phyloP scores from a whole-genome alignment of 1,140 invertebrate genomes.

The Sycophaga agraensis region DNA sequence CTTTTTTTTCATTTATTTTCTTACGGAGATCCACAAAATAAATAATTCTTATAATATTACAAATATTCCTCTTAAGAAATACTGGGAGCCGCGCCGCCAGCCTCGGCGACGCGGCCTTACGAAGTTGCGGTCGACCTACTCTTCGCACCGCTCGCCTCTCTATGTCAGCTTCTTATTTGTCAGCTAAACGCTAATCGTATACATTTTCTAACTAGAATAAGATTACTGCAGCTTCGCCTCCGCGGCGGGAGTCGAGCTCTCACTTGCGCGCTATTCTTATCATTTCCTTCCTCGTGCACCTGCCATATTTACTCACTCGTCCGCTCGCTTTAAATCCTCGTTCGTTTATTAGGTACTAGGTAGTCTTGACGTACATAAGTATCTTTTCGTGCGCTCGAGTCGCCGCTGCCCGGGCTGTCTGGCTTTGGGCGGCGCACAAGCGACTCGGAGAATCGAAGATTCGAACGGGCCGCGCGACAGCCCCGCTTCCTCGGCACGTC shows the following conservation, averaged over 20 bases:
- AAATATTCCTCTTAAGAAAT: constrained; percentile 56
- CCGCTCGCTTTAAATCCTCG: too few relatives aligned
- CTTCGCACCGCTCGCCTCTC: constrained; percentile 35
- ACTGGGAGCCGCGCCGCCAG: constrained; percentile 39
- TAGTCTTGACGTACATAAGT: constrained; percentile 31
- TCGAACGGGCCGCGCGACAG: too few relatives aligned
- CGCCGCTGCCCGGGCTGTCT: too few relatives aligned
- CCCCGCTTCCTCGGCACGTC: too few relatives aligned
- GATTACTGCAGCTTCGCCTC: constrained; percentile 46
- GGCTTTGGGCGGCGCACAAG: too few relatives aligned
- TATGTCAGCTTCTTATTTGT: constrained; percentile 39
- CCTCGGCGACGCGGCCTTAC: constrained; percentile 15
- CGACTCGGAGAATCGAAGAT: too few relatives aligned
- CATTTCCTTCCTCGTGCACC: neutral
- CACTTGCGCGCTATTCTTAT: constrained; percentile 1
- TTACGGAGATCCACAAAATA: constrained; percentile 56
- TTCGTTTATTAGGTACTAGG: constrained; percentile 26
- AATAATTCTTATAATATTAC: constrained; percentile 56
- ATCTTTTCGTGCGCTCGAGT: too few relatives aligned
- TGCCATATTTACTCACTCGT: too few relatives aligned
- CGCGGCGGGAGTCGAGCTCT: constrained; percentile 46
- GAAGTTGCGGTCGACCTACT: neutral
- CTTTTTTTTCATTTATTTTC: too few relatives aligned
- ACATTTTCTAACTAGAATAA: constrained; percentile 60
- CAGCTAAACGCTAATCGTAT: constrained; percentile 55